These are phyloP conservation scores for Boleophthalmus pectinirostris DNA, from an alignment of 2,113 vertebrate genomes.

Conservation along the genomic window DNA sequence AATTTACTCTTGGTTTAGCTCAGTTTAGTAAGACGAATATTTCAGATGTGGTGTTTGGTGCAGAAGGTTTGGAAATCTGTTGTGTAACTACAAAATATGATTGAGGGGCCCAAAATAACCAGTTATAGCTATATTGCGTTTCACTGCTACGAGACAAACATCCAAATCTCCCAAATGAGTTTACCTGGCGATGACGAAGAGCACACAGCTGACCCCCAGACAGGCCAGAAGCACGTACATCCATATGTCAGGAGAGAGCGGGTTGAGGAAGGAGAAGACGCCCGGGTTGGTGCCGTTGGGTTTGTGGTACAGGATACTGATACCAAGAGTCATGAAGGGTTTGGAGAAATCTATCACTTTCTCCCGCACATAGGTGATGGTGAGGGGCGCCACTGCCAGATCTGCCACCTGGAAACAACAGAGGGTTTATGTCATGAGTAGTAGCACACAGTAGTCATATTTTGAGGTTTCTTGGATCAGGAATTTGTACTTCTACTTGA, in stretches of 20 bases:
- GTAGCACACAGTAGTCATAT: no score
- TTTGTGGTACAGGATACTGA: conserved; percentile 97
- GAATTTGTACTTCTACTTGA: no score
- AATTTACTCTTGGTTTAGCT: no score
- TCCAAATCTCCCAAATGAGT: neutral
- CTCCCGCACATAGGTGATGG: conserved; percentile 96
- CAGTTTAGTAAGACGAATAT: no score
- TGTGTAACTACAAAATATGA: no score
- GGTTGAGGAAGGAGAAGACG: conserved; percentile 96
- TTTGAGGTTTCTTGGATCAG: no score
- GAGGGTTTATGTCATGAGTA: neutral
- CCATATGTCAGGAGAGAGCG: conserved; percentile 97
- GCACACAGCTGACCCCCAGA: conserved; percentile 96
- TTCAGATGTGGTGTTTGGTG: no score
- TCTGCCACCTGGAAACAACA: conserved; percentile 87
- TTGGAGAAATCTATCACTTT: conserved; percentile 99
- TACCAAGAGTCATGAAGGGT: conserved; percentile 97
- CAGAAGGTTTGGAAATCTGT: no score
- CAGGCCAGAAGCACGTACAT: conserved; percentile 97
- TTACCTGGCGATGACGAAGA: conserved; percentile 99
- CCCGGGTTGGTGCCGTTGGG: conserved; percentile 97
- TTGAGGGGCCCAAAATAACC: no score
- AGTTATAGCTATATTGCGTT: no score
- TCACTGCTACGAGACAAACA: neutral
- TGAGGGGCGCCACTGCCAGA: conserved; percentile 94